These are phyloP conservation scores for Nannoperca obscura DNA, from an alignment of 2,797 vertebrate species.

Conservation along the genomic window DNA sequence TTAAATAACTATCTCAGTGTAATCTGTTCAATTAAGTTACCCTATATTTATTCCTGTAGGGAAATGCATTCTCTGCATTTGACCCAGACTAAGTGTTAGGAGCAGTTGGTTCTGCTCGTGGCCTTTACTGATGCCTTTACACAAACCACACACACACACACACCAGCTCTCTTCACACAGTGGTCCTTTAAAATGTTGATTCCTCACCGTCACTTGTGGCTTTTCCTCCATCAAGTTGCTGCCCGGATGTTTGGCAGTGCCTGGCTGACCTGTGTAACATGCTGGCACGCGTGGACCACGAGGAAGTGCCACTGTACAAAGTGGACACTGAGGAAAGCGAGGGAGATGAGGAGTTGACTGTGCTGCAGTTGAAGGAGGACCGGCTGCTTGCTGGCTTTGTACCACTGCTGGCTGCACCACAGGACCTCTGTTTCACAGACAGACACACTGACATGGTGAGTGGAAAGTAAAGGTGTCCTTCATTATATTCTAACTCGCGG, in stretches of 20 bases:
- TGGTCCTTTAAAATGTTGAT: not conserved
- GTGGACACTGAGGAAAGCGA: constrained; percentile 84
- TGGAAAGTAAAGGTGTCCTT: constrained; percentile 3
- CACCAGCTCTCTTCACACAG: not conserved
- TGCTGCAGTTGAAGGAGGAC: constrained; percentile 87
- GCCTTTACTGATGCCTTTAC: not conserved
- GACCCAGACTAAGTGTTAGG: too few species aligned
- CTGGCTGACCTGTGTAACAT: constrained; percentile 96
- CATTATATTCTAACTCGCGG: not conserved
- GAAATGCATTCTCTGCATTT: too few species aligned
- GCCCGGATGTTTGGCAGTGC: constrained; percentile 93
- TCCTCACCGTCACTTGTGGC: not conserved
- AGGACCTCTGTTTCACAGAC: constrained; percentile 98
- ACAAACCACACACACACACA: not conserved
- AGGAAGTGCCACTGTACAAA: constrained; percentile 95
- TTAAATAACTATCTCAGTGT: not conserved
- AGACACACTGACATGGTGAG: constrained; percentile 92
- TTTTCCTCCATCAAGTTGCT: constrained; percentile 79
- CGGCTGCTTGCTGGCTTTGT: constrained; percentile 86
- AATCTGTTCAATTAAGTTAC: not conserved
- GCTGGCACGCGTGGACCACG: constrained; percentile 94
- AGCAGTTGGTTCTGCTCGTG: not conserved
- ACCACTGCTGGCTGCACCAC: constrained; percentile 88
- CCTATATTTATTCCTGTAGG: too few species aligned
- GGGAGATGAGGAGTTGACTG: constrained; percentile 88